Evolutionary conservation across 1,140 invertebrate genomes (phyloP), one percentile per base, ranked within the genome.

Genomic region (Plectrocnemia conspersa): DNA sequence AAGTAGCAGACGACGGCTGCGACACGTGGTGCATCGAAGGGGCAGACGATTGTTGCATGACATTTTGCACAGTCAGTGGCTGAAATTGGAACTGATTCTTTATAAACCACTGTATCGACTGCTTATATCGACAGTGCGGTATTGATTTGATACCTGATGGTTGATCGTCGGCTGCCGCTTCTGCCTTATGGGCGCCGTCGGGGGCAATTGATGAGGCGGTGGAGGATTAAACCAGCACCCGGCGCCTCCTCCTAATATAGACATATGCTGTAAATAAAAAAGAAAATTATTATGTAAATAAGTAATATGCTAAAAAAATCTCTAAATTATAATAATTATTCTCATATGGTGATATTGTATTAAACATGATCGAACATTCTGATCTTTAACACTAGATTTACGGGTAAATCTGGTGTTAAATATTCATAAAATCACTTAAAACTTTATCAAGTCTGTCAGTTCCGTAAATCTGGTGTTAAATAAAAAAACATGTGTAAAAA

Each of bases 161-260:
- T 33, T 44, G 9, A 32, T 10, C 13, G 19, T 35, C 13, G 41
- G 44, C 23, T 56, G 54, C 36, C 58, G 38, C 45, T 61, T 61
- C 47, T 61, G 58, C 2, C 58, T 49, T 23, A 61, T 36, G 4
- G 58, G 58, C 29, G 58, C 58, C 7, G 58, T 61, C 15, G 58
- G 58, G 18, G 58, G 58, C 18, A 61, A 44, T 45, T 61, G 58
- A 40, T 56, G 54, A 42, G 54, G 42, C n/a, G 58, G 29, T n/a
- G 55, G 18, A 11, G 48, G 40, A n/a, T 54, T 52, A 40, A 47
- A 61, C 58, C 58, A 61, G 50, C 58, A 61, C 22, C 58, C 58
- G 33, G 54, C 54, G 32, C 54, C 50, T 48, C 54, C 54, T n/a
- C 58, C 58, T 45, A 61, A 53, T 44, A 61, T 45, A 52, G 58